These are phyloP conservation scores for Eulemur rufifrons DNA, from an alignment of 2,113 vertebrate genomes.

Conservation along the genomic window DNA sequence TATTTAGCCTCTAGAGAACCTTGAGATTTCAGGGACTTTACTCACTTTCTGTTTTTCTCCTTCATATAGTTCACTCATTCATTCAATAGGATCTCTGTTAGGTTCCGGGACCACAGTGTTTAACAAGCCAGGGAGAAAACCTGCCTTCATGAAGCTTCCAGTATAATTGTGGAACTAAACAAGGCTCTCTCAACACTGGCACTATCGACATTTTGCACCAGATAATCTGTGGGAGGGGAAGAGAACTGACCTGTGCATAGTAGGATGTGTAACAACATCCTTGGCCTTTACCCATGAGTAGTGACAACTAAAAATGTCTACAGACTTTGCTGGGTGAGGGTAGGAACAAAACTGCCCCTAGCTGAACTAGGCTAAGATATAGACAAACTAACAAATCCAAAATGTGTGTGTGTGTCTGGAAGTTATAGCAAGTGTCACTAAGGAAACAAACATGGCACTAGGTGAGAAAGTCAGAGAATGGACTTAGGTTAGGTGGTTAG, in stretches of 20 bases:
- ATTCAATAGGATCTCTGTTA: not conserved
- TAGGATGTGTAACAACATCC: not conserved
- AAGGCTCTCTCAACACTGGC: not conserved
- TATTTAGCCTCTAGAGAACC: not conserved
- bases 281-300: not conserved
- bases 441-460: not conserved
- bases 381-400: not conserved
- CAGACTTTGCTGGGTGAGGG: not conserved
- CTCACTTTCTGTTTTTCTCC: no score
- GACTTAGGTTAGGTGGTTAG: not conserved
- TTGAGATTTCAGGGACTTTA: not conserved
- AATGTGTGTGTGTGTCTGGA: not conserved
- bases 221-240: rapidly evolving
- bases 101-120: not conserved
- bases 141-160: not conserved
- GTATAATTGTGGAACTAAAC: not conserved
- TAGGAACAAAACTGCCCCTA: not conserved
- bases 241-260: not conserved
- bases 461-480: not conserved
- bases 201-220: not conserved
- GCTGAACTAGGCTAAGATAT: not conserved
- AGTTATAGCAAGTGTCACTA: not conserved
- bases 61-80: not conserved
- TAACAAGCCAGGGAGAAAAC: not conserved
- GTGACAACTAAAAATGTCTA: not conserved